A percentile compares a stretch with the other conserved stretches of the same genome.
Conservation (phyloP, 1,140 invertebrate genomes). For the Parasteatoda tepidariorum region DNA sequence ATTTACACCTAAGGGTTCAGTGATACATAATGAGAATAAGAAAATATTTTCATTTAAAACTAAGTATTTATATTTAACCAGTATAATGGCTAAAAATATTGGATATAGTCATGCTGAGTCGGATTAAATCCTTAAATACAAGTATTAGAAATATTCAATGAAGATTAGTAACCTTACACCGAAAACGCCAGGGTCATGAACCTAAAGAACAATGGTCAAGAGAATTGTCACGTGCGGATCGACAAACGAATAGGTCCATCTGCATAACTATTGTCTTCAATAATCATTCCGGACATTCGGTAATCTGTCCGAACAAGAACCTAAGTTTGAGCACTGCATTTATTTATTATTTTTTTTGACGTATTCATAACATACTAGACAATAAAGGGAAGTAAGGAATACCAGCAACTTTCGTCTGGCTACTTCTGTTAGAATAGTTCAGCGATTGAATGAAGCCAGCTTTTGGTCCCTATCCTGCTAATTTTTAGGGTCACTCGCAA, state of each 20-base stretch:
- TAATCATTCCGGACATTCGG: conserved; percentile 6
- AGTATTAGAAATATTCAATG: neutral
- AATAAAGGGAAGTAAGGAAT: neutral
- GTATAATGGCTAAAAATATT: no score
- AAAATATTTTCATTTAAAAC: no score
- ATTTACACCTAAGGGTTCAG: no score
- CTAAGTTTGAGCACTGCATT: neutral
- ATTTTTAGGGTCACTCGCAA: conserved; percentile 28
- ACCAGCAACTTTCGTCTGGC: neutral
- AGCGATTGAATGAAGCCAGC: neutral
- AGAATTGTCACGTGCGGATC: conserved; percentile 23
- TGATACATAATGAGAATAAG: no score
- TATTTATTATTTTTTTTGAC: no score
- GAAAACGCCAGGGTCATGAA: neutral
- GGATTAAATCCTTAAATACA: no score
- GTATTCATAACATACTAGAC: neutral
- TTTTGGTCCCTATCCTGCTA: neutral
- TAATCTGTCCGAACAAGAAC: neutral
- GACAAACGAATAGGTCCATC: neutral
- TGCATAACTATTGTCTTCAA: neutral
- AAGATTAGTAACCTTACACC: neutral
- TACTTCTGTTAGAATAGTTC: neutral
- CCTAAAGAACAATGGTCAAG: conserved; percentile 21
- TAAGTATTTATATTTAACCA: no score
- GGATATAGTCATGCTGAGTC: no score